Conservation (phyloP, 2,797 vertebrate genomes). For the Microctenopoma steveboyesi region DNA sequence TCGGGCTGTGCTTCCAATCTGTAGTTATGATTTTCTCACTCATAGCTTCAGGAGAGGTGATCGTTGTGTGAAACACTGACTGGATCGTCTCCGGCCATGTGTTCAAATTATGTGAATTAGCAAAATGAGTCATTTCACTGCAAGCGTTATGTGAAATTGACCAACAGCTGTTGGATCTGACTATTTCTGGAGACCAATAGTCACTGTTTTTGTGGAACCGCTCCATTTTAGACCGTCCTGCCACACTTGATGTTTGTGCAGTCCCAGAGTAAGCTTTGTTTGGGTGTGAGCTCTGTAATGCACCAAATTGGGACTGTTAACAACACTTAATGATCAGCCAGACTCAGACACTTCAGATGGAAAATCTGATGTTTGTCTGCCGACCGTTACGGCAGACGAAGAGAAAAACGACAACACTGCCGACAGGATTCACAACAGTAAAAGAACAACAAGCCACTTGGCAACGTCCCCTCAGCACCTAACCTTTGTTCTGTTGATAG, state of each 20-base stretch:
- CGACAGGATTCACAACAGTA: slow-evolving; percentile 34
- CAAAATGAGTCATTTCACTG: background rate
- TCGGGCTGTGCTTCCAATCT: slow-evolving; percentile 37
- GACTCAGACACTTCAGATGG: slow-evolving; percentile 46
- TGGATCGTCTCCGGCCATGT: background rate
- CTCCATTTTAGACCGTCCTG: slow-evolving; percentile 23
- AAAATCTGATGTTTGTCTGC: slow-evolving; percentile 37
- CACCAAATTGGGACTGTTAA: slow-evolving; percentile 24
- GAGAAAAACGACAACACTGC: slow-evolving; percentile 20
- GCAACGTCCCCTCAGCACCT: slow-evolving; percentile 22
- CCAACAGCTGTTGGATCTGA: slow-evolving; percentile 9
- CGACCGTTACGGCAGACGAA: slow-evolving; percentile 5
- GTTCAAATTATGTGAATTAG: slow-evolving; percentile 10
- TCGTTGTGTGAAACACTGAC: slow-evolving; percentile 21
- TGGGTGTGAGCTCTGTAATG: slow-evolving; percentile 43
- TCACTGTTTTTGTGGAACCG: background rate
- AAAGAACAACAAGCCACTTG: slow-evolving; percentile 42
- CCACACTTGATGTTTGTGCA: background rate
- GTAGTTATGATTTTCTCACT: slow-evolving; percentile 34
- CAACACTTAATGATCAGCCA: slow-evolving; percentile 23
- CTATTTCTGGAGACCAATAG: background rate
- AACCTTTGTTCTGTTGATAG: background rate
- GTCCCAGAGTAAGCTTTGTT: slow-evolving; percentile 24
- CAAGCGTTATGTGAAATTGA: background rate
- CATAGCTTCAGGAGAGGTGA: slow-evolving; percentile 25